These are phyloP conservation scores for Tinamus major DNA, from an alignment of 2,797 vertebrate species.

Conservation along the genomic window DNA sequence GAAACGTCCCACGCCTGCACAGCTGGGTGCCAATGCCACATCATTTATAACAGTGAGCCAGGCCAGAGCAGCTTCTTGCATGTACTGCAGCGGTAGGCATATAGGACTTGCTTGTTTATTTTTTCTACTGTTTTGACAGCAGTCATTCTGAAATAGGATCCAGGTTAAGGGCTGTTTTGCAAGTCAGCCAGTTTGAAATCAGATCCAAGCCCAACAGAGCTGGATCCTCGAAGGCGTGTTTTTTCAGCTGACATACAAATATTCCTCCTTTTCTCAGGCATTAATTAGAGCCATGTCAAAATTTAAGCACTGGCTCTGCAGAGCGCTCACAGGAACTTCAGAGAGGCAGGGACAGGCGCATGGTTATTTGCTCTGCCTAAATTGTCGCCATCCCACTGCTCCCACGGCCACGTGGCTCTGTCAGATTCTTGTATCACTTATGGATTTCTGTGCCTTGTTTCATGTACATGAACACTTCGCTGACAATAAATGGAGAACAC, in stretches of 20 bases:
- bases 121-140: conserved; percentile 33
- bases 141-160: conserved; percentile 15
- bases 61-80: background rate
- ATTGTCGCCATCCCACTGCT: background rate
- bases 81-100: background rate
- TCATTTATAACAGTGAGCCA: background rate
- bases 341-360: background rate
- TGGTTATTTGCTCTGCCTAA: background rate
- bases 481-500: background rate
- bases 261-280: conserved; percentile 11
- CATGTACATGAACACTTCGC: background rate
- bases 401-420: background rate
- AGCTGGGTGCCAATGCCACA: background rate
- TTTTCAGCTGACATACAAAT: conserved; percentile 53
- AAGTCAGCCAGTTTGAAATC: conserved; percentile 55
- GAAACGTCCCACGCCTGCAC: background rate
- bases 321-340: conserved; percentile 3
- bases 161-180: conserved; percentile 30
- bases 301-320: background rate
- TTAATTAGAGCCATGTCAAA: conserved; percentile 12
- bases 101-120: background rate
- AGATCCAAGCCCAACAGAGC: conserved; percentile 26
- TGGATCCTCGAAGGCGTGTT: conserved; percentile 20
- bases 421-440: background rate
- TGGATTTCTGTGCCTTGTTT: background rate